phyloP scores from a whole-genome alignment of 2,113 vertebrate genomes.

The Chionodraco myersi region DNA sequence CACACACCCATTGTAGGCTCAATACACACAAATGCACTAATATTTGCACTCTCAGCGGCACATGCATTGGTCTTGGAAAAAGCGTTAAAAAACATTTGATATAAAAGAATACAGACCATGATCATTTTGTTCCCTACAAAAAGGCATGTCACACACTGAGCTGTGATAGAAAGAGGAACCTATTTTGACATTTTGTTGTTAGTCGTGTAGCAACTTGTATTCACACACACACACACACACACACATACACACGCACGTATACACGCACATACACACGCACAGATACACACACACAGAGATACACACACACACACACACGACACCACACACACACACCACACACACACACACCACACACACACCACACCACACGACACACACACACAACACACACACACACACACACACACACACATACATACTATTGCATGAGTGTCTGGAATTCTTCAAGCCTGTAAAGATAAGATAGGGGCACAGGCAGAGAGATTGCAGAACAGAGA shows the following conservation, averaged over 20 bases:
- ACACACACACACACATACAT: not conserved
- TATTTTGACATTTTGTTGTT: not conserved
- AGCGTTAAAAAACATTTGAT: not conserved
- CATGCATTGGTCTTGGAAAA: not conserved
- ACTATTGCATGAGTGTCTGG: slow-evolving; percentile 17
- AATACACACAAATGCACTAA: not conserved
- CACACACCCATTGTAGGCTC: slow-evolving; percentile 26
- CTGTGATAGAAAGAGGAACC: not conserved
- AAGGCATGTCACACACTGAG: not conserved
- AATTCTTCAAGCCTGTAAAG: slow-evolving; percentile 30
- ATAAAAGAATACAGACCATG: not conserved
- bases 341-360: not conserved
- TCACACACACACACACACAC: not conserved
- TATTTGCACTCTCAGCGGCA: not conserved
- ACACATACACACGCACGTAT: not conserved
- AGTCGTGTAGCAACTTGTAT: not conserved
- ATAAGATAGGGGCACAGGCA: slow-evolving; percentile 16
- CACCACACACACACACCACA: not conserved
- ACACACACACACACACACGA: not conserved
- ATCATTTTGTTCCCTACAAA: not conserved
- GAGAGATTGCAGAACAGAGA: not conserved
- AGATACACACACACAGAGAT: not conserved
- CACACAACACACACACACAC: not conserved
- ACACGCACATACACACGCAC: not conserved
- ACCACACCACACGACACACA: not conserved